Conservation (phyloP, 2,797 vertebrate species). For the Mionectes olivaceus region DNA sequence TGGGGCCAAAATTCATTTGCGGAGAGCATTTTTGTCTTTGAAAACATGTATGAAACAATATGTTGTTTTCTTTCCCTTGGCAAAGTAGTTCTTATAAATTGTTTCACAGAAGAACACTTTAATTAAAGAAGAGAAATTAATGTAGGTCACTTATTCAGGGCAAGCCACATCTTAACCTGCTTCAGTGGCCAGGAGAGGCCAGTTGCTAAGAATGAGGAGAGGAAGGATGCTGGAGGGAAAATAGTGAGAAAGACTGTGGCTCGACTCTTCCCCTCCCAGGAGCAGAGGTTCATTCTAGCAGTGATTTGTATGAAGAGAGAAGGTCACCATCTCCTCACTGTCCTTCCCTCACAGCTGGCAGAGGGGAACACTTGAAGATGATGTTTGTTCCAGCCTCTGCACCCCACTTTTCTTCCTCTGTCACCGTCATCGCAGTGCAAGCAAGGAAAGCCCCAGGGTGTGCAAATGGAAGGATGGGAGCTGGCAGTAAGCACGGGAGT, state of each 20-base stretch:
- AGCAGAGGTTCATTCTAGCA: background rate
- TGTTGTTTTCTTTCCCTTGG: background rate
- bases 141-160: constrained; percentile 16
- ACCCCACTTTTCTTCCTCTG: background rate
- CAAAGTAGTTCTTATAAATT: background rate
- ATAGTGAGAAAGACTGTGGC: background rate
- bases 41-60: background rate
- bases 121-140: constrained; percentile 54
- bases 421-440: rapidly evolving
- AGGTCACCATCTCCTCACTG: background rate
- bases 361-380: rapidly evolving
- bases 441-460: rapidly evolving
- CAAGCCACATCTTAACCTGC: constrained; percentile 37
- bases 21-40: background rate
- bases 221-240: constrained; percentile 7
- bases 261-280: background rate
- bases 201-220: background rate
- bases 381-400: background rate
- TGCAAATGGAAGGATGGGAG: background rate
- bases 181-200: background rate
- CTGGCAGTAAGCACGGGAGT: background rate
- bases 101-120: constrained; percentile 22
- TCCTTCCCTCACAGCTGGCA: background rate
- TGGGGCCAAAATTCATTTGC: constrained; percentile 1
- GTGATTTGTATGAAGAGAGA: background rate